These are phyloP conservation scores for Epizoanthus stellaris DNA, from an alignment of 92 coral and sea anemone species.

Conservation along the genomic window DNA sequence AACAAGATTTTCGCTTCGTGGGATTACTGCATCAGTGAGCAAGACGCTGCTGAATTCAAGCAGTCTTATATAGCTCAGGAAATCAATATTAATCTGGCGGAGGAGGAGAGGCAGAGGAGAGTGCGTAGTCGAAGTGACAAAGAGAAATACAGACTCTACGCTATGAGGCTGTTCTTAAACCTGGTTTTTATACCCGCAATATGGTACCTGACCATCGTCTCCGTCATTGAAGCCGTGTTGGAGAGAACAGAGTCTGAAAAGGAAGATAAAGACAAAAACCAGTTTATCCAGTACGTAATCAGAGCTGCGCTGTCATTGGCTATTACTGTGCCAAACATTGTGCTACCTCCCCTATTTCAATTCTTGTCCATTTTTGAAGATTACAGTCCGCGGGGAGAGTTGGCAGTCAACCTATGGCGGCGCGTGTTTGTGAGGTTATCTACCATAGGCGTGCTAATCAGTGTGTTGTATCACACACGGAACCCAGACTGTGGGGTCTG, in stretches of 20 bases:
- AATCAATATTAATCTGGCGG: conserved; percentile 67
- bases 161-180: conserved; percentile 67
- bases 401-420: conserved; percentile 87
- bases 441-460: conserved; percentile 85
- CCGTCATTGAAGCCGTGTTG: conserved; percentile 68
- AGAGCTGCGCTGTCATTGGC: conserved; percentile 74
- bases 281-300: conserved; percentile 41
- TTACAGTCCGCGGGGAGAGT: conserved; percentile 89
- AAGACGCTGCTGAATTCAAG: conserved; percentile 77
- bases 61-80: conserved; percentile 82
- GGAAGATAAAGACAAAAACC: conserved; percentile 48
- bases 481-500: conserved; percentile 68
- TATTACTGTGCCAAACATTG: conserved; percentile 85
- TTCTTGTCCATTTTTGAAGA: conserved; percentile 92
- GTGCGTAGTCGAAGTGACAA: conserved; percentile 69
- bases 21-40: conserved; percentile 93
- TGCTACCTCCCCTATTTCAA: conserved; percentile 90
- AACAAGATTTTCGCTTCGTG: conserved; percentile 93
- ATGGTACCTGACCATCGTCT: conserved; percentile 78
- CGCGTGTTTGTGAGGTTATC: conserved; percentile 88
- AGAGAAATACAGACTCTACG: conserved; percentile 69
- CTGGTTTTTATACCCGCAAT: conserved; percentile 81
- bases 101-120: conserved; percentile 73
- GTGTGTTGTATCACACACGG: conserved; percentile 69
- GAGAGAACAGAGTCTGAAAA: conserved; percentile 45